Conservation (phyloP, 2,888 invertebrate species). For the Enoplolaimus lenunculus region DNA sequence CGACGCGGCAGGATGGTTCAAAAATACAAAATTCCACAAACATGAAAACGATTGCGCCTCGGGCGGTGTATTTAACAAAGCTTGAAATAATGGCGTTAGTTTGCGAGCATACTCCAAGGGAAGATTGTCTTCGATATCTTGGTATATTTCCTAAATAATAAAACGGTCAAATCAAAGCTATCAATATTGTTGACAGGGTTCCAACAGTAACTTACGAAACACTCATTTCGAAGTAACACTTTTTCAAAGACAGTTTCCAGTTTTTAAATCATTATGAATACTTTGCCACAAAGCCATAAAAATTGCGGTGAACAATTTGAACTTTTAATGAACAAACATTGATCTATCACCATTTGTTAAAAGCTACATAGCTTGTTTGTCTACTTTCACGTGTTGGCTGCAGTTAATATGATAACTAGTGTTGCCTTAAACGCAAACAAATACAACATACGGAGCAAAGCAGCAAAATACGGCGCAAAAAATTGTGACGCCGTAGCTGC, state of each 20-base stretch:
- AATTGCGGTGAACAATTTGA: too few relatives aligned
- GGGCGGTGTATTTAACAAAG: background rate
- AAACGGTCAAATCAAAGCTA: too few relatives aligned
- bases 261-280: too few relatives aligned
- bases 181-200: too few relatives aligned
- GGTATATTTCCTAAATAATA: background rate
- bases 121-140: background rate
- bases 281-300: too few relatives aligned
- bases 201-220: too few relatives aligned
- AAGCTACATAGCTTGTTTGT: too few relatives aligned
- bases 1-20: constrained; percentile 32
- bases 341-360: too few relatives aligned
- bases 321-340: too few relatives aligned
- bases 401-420: background rate
- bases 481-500: constrained; percentile 1
- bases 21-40: constrained; percentile 31
- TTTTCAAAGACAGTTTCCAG: too few relatives aligned
- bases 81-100: background rate
- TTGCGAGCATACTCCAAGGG: background rate
- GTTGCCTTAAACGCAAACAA: too few relatives aligned
- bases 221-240: too few relatives aligned
- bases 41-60: background rate
- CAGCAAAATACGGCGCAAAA: constrained; percentile 11
- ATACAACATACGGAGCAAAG: constrained; percentile 11
- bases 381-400: background rate